Evolutionary conservation across 2,797 vertebrate species (phyloP), one percentile per base, ranked within the genome.

Genomic region (Lindbergichthys nudifrons): DNA sequence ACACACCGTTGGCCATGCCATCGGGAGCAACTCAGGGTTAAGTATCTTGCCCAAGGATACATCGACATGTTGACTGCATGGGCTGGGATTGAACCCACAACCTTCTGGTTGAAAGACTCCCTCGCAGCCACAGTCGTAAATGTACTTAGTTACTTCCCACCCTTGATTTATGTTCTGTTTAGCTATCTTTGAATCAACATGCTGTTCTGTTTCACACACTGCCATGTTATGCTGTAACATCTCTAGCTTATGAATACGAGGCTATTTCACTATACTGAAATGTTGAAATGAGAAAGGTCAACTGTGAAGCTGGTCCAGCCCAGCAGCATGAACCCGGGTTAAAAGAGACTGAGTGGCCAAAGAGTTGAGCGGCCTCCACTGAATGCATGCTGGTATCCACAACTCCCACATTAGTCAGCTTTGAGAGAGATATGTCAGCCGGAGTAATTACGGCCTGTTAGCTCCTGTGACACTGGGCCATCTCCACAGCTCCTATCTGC

Each of bases 381-480:
- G 73, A 56, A 39, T 64, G 78, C 51, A 32, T 53, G 70, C 67
- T 57, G 62, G 75, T 52, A 43, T 70, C 72, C 68, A 65, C 77
- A 67, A 79, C 82, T 77, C 81, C 57, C 80, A 84, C 90, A 85
- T 86, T 85, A 90, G 80, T 57, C 9, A 76, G 77, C 79, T 75
- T 16, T 65, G 71, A 86, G 82, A 83, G 81, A 65, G 56, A 87
- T 56, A 73, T 89, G 88, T 91, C 89, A 92, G 77, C 79, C 65
- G 23, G 74, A 77, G 87, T 93, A 92, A 93, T 93, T 91, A 83
- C 75, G 64, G 85, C 86, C 73, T 87, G 88, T 90, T 88, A 88
- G 82, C 83, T 77, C 26, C 77, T 66, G 78, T 88, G 89, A 89
- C 90, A 91, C 85, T 62, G 54, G 87, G 79, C 83, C 82, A 84